Evolutionary conservation across 1,140 invertebrate species (phyloP).

Genomic region (Bilobella aurantiaca): DNA sequence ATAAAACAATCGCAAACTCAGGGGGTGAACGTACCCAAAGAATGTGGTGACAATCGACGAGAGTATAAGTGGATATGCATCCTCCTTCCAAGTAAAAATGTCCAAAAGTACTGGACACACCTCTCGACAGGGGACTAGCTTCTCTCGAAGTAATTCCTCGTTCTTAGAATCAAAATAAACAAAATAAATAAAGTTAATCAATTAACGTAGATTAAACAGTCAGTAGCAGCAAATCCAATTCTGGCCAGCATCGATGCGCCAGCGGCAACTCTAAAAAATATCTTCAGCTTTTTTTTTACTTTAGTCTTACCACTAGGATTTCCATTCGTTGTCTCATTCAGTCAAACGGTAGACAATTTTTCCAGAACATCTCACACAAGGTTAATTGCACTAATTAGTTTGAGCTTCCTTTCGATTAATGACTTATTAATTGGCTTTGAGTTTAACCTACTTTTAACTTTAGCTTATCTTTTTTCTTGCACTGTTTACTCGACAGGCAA

Average conservation of each 20-base stretch:
- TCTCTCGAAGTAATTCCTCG: slow-evolving; percentile 31
- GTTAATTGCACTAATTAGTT: too few species aligned
- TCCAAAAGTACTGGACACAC: slow-evolving; percentile 30
- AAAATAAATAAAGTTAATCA: background rate
- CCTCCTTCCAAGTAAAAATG: slow-evolving; percentile 32
- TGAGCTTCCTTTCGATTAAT: too few species aligned
- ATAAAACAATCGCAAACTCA: background rate
- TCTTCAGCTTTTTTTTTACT: background rate
- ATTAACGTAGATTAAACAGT: background rate
- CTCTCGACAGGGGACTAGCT: slow-evolving; percentile 28
- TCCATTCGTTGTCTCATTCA: slow-evolving; percentile 33
- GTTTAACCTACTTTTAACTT: too few species aligned
- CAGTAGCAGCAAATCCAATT: too few species aligned
- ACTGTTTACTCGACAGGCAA: too few species aligned
- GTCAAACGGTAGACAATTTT: too few species aligned
- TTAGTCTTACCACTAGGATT: slow-evolving; percentile 24
- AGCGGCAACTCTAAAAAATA: too few species aligned
- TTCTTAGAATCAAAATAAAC: slow-evolving; percentile 15
- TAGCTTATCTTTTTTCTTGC: too few species aligned
- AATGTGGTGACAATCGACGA: slow-evolving; percentile 19
- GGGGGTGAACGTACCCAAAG: slow-evolving; percentile 15
- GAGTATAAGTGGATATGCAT: slow-evolving; percentile 25
- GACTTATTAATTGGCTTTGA: too few species aligned
- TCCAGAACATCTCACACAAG: too few species aligned
- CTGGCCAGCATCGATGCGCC: too few species aligned